Base-by-base conservation (phyloP, 2,888 invertebrate species). In the Eutolmus rufibarbis region DNA sequence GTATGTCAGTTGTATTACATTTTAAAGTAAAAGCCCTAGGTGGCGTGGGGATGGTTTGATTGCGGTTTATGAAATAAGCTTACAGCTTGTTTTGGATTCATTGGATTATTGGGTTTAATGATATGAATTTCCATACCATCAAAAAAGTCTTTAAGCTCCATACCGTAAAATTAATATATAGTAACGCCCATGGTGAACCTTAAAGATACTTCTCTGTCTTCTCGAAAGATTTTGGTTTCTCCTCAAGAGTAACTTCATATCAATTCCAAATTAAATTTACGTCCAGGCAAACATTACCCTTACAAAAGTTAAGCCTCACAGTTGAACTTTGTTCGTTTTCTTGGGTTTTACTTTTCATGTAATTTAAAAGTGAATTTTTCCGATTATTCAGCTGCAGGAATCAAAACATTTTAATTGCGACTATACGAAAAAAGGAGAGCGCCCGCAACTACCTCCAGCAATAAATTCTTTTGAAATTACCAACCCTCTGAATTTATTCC, bases 401-500 rank as follows among this genome's bases (percentile, higher is more conserved):
- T 78, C 43, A 79, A 31, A 34, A 79, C 79, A 31, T 31, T 79
- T 56, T 51, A 51, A 51, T 51, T 79, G 51, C 31, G 5, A 46
- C n/a, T 78, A 78, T 46, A 12, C 5, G 19, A 40, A 46, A 19
- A 28, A 78, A 9, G n/a, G 78, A 28, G 46, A 12, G 23, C 40
- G 43, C 23, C 19, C n/a, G 78, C 78, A 46, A 43, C 3, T 40
- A 78, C 19, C 78, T 46, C 43, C 78, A 40, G n/a, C 51, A 51
- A 51, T 19, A 51, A 51, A 51, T 5, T 51, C 51, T 51, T 51
- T 51, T 51, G 51, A 19, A 51, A 51, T 51, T 74, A 31, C 81
- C 56, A 56, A 34, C 81, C 81, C 28, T 28, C 81, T 56, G 31
- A 28, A 81, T 81, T 81, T 81, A 56, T 81, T 81, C 31, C 56